phyloP scores from a whole-genome alignment of 2,797 vertebrate genomes.

The Nothura maculosa region DNA sequence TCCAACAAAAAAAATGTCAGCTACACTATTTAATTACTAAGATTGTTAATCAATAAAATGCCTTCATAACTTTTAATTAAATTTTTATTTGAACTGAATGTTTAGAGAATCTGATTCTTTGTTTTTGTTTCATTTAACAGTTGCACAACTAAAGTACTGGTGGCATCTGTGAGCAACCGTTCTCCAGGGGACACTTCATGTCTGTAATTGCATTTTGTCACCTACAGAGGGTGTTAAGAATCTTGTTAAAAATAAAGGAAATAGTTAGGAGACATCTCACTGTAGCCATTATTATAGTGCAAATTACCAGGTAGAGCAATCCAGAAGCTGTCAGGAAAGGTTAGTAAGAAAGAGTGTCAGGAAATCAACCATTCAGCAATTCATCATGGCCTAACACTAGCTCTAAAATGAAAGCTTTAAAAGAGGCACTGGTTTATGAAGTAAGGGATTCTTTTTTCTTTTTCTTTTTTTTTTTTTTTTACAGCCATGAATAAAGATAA shows the following conservation, averaged over 20 bases:
- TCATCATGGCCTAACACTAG: slow-evolving; percentile 91
- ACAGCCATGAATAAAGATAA: slow-evolving; percentile 83
- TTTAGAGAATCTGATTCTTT: slow-evolving; percentile 85
- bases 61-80: slow-evolving; percentile 94
- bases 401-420: slow-evolving; percentile 91
- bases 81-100: slow-evolving; percentile 89
- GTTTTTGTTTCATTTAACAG: slow-evolving; percentile 86
- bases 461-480: slow-evolving; percentile 77
- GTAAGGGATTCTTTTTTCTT: slow-evolving; percentile 79
- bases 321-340: slow-evolving; percentile 96
- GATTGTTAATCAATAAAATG: slow-evolving; percentile 93
- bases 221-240: slow-evolving; percentile 99
- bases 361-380: slow-evolving; percentile 96
- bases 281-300: slow-evolving; percentile 95
- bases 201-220: slow-evolving; percentile 99
- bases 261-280: slow-evolving; percentile 88
- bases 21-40: slow-evolving; percentile 90
- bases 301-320: slow-evolving; percentile 98
- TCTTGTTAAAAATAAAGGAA: slow-evolving; percentile 93
- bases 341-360: slow-evolving; percentile 91
- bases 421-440: slow-evolving; percentile 89
- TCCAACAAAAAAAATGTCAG: slow-evolving; percentile 82
- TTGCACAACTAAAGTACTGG: slow-evolving; percentile 82
- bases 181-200: slow-evolving; percentile 86
- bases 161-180: slow-evolving; percentile 89